phyloP scores from a whole-genome alignment of 1,140 invertebrate species.

The Caenorhabditis briggsae region DNA sequence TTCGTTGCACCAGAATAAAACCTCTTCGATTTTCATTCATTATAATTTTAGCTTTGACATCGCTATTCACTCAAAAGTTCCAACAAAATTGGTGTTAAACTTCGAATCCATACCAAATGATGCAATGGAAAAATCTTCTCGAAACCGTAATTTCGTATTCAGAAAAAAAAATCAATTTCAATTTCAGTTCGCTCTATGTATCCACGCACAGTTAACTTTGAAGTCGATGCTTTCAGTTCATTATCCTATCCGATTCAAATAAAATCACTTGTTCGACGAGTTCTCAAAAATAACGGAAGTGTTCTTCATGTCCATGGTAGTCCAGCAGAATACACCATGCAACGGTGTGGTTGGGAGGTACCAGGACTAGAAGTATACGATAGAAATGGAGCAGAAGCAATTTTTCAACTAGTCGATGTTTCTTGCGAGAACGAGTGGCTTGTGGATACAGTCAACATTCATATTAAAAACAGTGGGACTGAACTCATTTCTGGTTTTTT shows the following conservation, averaged over 20 bases:
- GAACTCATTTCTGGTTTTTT: background rate
- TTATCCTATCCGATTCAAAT: slow-evolving; percentile 1
- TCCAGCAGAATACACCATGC: background rate
- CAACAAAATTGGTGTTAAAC: too few species aligned
- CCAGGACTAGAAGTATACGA: background rate
- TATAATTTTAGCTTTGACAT: too few species aligned
- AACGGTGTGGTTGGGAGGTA: background rate
- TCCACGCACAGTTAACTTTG: background rate
- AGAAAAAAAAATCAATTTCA: too few species aligned
- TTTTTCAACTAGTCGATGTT: background rate
- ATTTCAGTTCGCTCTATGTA: background rate
- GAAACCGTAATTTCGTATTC: too few species aligned
- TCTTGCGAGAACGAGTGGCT: background rate
- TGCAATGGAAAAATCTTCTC: too few species aligned
- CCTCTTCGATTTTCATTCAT: too few species aligned
- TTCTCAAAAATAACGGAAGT: background rate
- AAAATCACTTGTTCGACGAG: background rate
- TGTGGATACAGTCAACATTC: background rate
- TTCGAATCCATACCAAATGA: too few species aligned
- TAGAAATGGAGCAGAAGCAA: background rate
- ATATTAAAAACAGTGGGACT: background rate
- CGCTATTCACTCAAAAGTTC: too few species aligned
- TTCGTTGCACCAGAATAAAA: too few species aligned
- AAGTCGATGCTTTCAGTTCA: background rate
- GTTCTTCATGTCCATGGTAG: background rate